Evolutionary conservation across 2,113 vertebrate genomes (phyloP), one percentile per base, ranked within the genome.

Genomic region (Notechis scutatus): DNA sequence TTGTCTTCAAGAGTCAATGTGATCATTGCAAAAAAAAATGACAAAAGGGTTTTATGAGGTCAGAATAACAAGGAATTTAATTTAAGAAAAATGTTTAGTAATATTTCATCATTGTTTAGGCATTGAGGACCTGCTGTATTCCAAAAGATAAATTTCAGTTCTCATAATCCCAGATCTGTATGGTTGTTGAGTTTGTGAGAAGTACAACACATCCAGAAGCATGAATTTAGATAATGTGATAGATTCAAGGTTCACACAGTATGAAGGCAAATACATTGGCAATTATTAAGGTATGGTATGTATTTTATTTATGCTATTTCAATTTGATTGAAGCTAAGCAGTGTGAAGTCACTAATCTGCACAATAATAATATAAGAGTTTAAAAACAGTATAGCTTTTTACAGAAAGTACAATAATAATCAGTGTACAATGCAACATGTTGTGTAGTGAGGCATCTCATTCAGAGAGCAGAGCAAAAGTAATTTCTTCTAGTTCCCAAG

Each of bases 1-100:
- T 59, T 96, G 93, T 95, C 90, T 92, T 93, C 96, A 93, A 96
- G 92, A 91, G 92, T 93, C 64, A 91, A 95, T 91, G 92, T 92
- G 92, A 88, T 91, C 93, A 96, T 94, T 96, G 95, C 89, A 94
- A 94, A 91, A 96, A 96, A 86, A 26, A 89, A 56, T 59, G 85
- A 92, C 93, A 95, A 94, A 95, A 95, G 92, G 94, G 47, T 54
- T 92, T 92, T 95, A 95, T 61, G 92, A 88, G 23, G 94, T 93
- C 24, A 96, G 93, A 93, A 95, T 56, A 91, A 18, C 61, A 92
- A 89, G 95, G 90, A 95, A 93, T 39, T 52, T 61, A 88, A 96
- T 91, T 91, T 92, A 86, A 94, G 50, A 95, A 81, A 96, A 94
- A 93, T 89, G 85, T 88, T 92, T 56, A 61, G 89, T 96, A 96